A percentile compares a stretch with the other conserved stretches of the same genome.
Evolutionary conservation across 1,140 invertebrate genomes (phyloP).

Genomic region (Drosophila navojoa): DNA sequence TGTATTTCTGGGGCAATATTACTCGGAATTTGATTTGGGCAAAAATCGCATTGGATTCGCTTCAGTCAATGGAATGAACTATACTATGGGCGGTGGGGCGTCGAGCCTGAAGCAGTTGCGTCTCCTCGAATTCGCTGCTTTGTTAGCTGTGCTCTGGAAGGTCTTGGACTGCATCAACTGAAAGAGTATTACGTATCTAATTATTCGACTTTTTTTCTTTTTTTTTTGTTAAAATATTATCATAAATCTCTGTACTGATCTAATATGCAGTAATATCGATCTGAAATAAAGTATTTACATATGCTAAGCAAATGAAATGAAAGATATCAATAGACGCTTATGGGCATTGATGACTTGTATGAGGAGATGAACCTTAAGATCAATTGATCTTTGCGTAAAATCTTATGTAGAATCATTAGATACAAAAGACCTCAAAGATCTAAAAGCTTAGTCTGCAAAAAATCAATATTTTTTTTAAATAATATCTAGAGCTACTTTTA

Average conservation of each 20-base stretch:
- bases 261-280: conserved; percentile 22
- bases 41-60: conserved; percentile 87
- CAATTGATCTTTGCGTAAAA: too few species aligned
- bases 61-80: conserved; percentile 13
- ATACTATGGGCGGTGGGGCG: conserved; percentile 4
- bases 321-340: too few species aligned
- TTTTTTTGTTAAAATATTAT: conserved; percentile 2
- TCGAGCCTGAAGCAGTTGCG: neutral
- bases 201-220: neutral
- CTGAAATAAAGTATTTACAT: conserved; percentile 3
- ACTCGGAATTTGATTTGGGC: conserved; percentile 88
- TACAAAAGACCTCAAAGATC: too few species aligned
- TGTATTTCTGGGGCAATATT: conserved; percentile 88
- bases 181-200: neutral
- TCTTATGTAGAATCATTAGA: too few species aligned
- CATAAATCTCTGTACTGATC: conserved; percentile 19
- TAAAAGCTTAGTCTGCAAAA: too few species aligned
- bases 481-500: too few species aligned
- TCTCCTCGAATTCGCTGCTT: neutral
- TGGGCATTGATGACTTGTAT: too few species aligned
- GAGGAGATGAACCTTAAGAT: too few species aligned
- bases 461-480: too few species aligned
- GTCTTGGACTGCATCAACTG: neutral
- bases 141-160: conserved; percentile 6
- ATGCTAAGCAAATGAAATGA: neutral